A percentile compares a stretch with the other conserved stretches of the same genome.
phyloP scores from a whole-genome alignment of 2,888 invertebrate species.

The Nycteola revayana region DNA sequence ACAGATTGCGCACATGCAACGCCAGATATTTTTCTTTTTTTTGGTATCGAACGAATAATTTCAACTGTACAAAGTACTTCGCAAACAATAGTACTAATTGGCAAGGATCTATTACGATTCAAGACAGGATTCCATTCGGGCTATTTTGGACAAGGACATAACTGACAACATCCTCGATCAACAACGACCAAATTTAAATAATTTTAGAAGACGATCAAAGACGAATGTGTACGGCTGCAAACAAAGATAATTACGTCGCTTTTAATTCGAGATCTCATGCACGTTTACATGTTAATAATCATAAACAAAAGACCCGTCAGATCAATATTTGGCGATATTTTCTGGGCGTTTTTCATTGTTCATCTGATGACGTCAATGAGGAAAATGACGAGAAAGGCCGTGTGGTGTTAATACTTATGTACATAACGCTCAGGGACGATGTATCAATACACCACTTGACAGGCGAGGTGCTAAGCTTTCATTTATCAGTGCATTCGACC shows the following conservation, averaged over 20 bases:
- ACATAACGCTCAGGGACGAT: slow-evolving; percentile 15
- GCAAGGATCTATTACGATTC: slow-evolving; percentile 22
- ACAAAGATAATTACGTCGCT: too few relatives aligned
- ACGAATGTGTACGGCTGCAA: neutral
- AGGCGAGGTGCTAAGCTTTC: slow-evolving; percentile 24
- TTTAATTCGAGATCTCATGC: too few relatives aligned
- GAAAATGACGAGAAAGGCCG: slow-evolving; percentile 17
- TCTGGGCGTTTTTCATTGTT: slow-evolving; percentile 11
- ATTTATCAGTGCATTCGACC: slow-evolving; percentile 43
- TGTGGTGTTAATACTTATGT: slow-evolving; percentile 18
- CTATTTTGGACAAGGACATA: slow-evolving; percentile 24
- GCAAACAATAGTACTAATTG: slow-evolving; percentile 9
- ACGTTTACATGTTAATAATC: neutral
- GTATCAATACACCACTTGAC: slow-evolving; percentile 29
- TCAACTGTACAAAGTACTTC: too few relatives aligned
- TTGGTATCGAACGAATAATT: slow-evolving; percentile 1
- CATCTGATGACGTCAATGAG: slow-evolving; percentile 21
- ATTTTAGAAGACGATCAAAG: slow-evolving; percentile 8
- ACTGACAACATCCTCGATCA: slow-evolving; percentile 9
- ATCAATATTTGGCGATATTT: neutral
- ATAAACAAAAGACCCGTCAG: slow-evolving; percentile 1
- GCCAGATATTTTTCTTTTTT: too few relatives aligned
- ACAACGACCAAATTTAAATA: slow-evolving; percentile 6
- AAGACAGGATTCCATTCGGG: slow-evolving; percentile 17
- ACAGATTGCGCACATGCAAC: slow-evolving; percentile 31